Percentiles rank a stretch among this genome's conserved stretches.
Evolutionary conservation across 2,888 invertebrate species (phyloP).

Genomic region (Teinopalpus imperialis): DNA sequence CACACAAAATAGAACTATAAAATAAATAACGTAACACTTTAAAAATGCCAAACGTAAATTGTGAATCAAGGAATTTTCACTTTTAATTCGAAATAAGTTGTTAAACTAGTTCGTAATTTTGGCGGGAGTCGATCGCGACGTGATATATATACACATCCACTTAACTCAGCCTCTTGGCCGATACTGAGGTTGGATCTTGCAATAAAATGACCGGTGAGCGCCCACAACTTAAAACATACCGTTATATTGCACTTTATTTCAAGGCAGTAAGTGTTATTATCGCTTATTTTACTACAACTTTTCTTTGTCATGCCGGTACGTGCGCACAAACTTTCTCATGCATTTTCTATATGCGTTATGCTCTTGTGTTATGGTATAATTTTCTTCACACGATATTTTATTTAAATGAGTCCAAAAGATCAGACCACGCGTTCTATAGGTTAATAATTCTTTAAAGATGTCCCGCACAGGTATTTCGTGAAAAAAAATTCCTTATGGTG

Average conservation of each 20-base stretch:
- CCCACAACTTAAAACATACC: background rate
- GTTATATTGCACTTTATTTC: background rate
- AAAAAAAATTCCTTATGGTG: conserved; percentile 9
- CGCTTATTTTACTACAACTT: background rate
- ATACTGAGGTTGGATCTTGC: conserved; percentile 31
- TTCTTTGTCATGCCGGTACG: background rate
- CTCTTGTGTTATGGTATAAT: background rate
- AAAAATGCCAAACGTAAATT: background rate
- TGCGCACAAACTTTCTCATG: conserved; percentile 7
- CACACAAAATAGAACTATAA: background rate
- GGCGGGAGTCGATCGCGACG: conserved; percentile 9
- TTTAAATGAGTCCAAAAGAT: conserved; percentile 13
- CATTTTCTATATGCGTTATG: background rate
- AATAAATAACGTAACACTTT: background rate
- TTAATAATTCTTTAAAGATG: conserved; percentile 24
- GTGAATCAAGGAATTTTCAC: conserved; percentile 10
- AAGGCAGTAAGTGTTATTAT: background rate
- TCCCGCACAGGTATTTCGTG: conserved; percentile 24
- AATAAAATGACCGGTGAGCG: conserved; percentile 23
- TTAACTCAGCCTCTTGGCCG: conserved; percentile 28
- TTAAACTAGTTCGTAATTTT: conserved; percentile 22
- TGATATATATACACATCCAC: conserved; percentile 22
- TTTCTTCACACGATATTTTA: background rate
- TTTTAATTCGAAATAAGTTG: conserved; percentile 17
- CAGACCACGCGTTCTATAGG: conserved; percentile 25